These are phyloP conservation scores for Brachymystax lenok DNA, from an alignment of 2,797 vertebrate species.

Conservation along the genomic window DNA sequence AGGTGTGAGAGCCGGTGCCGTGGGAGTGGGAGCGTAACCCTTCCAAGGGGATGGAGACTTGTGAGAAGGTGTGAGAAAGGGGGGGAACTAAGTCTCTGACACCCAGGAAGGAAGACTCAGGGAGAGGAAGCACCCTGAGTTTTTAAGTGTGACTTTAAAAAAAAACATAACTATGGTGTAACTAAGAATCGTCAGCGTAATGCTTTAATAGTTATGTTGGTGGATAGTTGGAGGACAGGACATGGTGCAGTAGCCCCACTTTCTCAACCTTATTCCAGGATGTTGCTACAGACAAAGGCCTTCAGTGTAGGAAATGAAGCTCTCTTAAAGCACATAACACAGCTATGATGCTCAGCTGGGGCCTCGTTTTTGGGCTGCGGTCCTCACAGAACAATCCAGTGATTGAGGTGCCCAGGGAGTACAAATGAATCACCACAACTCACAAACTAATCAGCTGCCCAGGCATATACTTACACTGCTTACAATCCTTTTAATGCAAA, in stretches of 20 bases:
- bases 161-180: too few species aligned
- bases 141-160: not conserved
- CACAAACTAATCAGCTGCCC: not conserved
- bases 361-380: not conserved
- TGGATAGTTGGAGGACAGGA: not conserved
- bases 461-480: not conserved
- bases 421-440: not conserved
- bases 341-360: too few species aligned
- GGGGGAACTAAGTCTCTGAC: conserved; percentile 22
- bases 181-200: not conserved
- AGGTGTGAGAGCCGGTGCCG: conserved; percentile 37
- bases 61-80: conserved; percentile 19
- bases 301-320: too few species aligned
- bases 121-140: conserved; percentile 1
- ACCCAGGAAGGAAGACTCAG: conserved; percentile 36
- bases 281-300: too few species aligned
- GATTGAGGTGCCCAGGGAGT: not conserved
- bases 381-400: not conserved
- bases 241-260: not conserved
- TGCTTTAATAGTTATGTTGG: not conserved
- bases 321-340: too few species aligned
- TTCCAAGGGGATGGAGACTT: conserved; percentile 20
- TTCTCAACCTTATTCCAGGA: too few species aligned
- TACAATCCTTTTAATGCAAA: not conserved
- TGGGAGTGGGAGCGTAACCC: conserved; percentile 22